Base-by-base conservation (phyloP, 2,113 vertebrate species). In the Willisornis vidua region DNA sequence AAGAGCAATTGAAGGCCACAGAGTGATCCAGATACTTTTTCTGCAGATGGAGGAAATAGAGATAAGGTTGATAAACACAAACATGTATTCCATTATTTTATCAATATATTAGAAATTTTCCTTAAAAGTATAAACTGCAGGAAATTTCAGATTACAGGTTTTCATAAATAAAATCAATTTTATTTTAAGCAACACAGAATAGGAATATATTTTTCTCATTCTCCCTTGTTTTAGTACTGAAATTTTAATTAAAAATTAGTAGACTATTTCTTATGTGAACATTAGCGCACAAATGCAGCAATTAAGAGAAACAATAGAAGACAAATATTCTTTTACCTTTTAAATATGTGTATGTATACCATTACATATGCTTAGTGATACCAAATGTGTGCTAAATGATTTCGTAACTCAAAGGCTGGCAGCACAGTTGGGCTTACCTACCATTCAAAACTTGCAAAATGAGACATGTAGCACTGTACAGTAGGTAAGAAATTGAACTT, bases 1-100 rank as follows among this genome's bases (percentile, higher is more conserved):
- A 95, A 94, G 95, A 97, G 85, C 75, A 96, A 49, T 37, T 84
- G 85, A 97, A 98, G 82, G 87, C 96, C 84, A 46, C 70, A 43
- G 67, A 85, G 45, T 94, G 41, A 85, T 86, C 49, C 88, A 87
- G 63, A 46, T 15, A 16, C 41, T 96, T 94, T 70, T 92, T 89
- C 77, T 93, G 33, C 14, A 57, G 71, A 45, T 82, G 75, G 29
- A 90, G 55, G n/a, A 91, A 71, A 81, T 7, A 87, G 58, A 83
- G 41, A 54, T 29, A 49, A 95, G 17, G 16, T 46, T 81, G 35
- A 55, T 28, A 61, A 76, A 76, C 18, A 74, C 7, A 74, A 70
- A 51, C 46, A 71, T 23, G 14, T 54, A 20, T 49, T 96, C 41
- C 75, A 24, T 73, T 86, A 7, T 54, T 73, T 29, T 45, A 52